phyloP scores from a whole-genome alignment of 2,113 vertebrate species.

The Leucopsar rothschildi region DNA sequence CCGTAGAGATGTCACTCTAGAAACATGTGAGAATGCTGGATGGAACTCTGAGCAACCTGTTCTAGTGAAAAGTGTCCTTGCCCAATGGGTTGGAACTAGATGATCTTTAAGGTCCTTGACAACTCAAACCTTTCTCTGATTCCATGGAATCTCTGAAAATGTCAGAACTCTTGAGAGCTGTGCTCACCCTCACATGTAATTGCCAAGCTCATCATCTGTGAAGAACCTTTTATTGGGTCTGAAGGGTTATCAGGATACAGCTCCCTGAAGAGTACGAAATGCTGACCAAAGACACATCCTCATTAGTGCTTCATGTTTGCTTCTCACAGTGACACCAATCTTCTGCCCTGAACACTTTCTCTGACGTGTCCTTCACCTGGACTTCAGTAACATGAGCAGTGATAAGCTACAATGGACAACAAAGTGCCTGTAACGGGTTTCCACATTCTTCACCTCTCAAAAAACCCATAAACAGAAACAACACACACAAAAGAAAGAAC shows the following conservation, averaged over 20 bases:
- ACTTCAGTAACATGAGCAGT: neutral
- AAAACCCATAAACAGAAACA: neutral
- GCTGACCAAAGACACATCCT: neutral
- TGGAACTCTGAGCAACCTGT: neutral
- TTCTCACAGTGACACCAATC: neutral
- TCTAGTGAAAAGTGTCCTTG: neutral
- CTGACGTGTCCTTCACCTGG: neutral
- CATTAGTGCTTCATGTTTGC: neutral
- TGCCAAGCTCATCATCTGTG: neutral
- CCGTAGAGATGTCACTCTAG: fast-evolving
- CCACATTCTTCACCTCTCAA: neutral
- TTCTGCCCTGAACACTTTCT: neutral
- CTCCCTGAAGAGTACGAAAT: neutral
- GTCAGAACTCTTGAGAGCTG: neutral
- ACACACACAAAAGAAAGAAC: neutral
- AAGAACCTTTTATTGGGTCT: neutral
- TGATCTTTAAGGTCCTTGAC: neutral
- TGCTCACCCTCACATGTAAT: neutral
- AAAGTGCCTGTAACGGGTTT: neutral
- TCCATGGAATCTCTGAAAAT: neutral
- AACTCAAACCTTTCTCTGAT: neutral
- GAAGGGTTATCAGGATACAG: neutral
- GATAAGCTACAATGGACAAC: neutral
- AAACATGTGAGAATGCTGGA: neutral
- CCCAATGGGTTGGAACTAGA: neutral